These are phyloP conservation scores for Serilophus lunatus DNA, from an alignment of 2,113 vertebrate species.

Conservation along the genomic window DNA sequence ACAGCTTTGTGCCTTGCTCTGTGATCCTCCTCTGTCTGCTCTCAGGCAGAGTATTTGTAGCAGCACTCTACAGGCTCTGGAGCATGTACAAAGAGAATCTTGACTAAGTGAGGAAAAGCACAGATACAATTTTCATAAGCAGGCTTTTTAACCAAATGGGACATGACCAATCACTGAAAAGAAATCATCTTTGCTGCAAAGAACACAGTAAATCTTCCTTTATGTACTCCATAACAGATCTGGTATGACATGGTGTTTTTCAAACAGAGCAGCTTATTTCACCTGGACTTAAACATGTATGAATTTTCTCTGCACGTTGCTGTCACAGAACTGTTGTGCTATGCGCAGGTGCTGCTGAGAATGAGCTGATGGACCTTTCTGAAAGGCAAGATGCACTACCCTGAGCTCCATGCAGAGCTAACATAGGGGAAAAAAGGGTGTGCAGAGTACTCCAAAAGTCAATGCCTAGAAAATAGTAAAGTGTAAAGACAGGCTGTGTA, in stretches of 20 bases:
- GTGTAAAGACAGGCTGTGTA: neutral
- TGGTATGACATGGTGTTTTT: neutral
- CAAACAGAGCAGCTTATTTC: neutral
- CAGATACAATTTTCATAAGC: neutral
- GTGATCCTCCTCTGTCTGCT: neutral
- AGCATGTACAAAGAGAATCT: neutral
- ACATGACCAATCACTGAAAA: neutral
- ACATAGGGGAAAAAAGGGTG: fast-evolving
- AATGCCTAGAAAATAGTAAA: neutral
- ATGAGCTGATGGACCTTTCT: neutral
- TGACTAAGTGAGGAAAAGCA: neutral
- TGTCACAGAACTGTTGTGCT: neutral
- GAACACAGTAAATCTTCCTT: neutral
- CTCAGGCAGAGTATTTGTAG: fast-evolving
- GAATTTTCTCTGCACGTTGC: neutral
- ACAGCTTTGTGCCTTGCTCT: neutral
- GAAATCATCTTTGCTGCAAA: neutral
- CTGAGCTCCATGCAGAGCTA: neutral
- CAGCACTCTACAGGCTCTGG: neutral
- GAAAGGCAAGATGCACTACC: neutral
- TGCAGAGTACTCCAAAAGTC: neutral
- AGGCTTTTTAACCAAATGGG: neutral
- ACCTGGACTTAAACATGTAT: neutral
- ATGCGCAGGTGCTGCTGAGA: neutral
- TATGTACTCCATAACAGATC: neutral